Evolutionary conservation across 2,113 vertebrate species (phyloP), one percentile per base, ranked within the genome.

Genomic region (Protobothrops flavoviridis): DNA sequence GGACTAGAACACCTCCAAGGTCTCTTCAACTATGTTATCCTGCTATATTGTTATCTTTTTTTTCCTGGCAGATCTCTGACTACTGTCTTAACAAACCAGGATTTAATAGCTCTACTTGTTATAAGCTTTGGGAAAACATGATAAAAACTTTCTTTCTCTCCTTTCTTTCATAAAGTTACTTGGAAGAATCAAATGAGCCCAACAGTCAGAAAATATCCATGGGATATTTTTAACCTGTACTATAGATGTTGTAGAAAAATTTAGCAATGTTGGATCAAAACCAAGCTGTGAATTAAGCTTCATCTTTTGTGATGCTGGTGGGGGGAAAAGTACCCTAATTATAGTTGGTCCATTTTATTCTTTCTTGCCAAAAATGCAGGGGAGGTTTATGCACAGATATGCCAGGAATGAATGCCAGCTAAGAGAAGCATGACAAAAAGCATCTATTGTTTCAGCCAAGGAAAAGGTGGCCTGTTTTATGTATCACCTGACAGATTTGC

Each of bases 211-310:
- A 87, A 92, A 61, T 87, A 48, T 50, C n/a, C 21, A 52, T 88
- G 48, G 45, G 33, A 39, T 69, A 61, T 57, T 88, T 88, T n/a
- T 88, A 23, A 55, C 11, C 21, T 50, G 23, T 26, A 6, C 29
- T 13, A 23, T 26, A 0, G 1, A 92, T 48, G 53, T 86, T 29
- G 90, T 93, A 90, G 91, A 87, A 91, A 81, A 92, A 90, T 39
- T 92, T 61, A 93, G 85, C 43, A 55, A 4, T 95, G 3, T 0
- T 92, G 92, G 93, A 90, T 91, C 85, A 92, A 57, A 90, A 53
- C 50, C 91, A 95, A 93, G 59, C 11, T 89, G 89, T 0, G 15
- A 94, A 93, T 94, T 33, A 69, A 15, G 9, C 52, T 57, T 95
- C 90, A 48, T 85, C 92, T 92, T 96, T 81, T 94, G 88, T 94